Conservation (phyloP, 2,888 invertebrate species). For the Mythimna pallens region DNA sequence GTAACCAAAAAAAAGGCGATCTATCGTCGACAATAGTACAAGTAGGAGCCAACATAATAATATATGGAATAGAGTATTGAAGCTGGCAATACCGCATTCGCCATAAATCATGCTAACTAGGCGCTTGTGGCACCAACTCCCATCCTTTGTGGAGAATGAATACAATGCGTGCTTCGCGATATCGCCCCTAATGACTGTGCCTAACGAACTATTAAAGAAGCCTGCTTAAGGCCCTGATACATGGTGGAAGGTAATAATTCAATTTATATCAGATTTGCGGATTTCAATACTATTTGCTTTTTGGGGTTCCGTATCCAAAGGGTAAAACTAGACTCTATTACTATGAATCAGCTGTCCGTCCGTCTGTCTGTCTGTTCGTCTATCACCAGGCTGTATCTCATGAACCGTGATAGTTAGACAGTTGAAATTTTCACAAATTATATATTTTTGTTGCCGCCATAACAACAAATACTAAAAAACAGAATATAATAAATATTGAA, state of each 20-base stretch:
- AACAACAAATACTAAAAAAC: too few species aligned
- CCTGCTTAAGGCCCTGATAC: conserved; percentile 42
- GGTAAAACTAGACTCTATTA: too few species aligned
- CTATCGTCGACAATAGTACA: conserved; percentile 42
- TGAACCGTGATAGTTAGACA: too few species aligned
- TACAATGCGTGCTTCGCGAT: conserved; percentile 69
- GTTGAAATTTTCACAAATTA: too few species aligned
- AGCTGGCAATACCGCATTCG: conserved; percentile 63
- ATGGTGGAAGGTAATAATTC: conserved; percentile 43
- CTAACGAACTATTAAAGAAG: conserved; percentile 74
- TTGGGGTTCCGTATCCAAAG: not conserved
- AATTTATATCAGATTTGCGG: conserved; percentile 46
- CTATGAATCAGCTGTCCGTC: too few species aligned
- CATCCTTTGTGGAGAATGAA: conserved; percentile 71
- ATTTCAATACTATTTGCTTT: conserved; percentile 27
- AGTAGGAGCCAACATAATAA: conserved; percentile 27
- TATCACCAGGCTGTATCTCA: too few species aligned
- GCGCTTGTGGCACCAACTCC: conserved; percentile 72
- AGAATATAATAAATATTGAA: too few species aligned
- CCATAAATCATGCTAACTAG: conserved; percentile 83
- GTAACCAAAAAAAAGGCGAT: not conserved
- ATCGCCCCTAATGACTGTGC: conserved; percentile 73
- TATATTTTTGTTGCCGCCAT: too few species aligned
- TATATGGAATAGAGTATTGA: conserved; percentile 67
- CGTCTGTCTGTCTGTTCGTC: too few species aligned